Evolutionary conservation across 2,797 vertebrate species (phyloP).

Genomic region (Squalus acanthias): DNA sequence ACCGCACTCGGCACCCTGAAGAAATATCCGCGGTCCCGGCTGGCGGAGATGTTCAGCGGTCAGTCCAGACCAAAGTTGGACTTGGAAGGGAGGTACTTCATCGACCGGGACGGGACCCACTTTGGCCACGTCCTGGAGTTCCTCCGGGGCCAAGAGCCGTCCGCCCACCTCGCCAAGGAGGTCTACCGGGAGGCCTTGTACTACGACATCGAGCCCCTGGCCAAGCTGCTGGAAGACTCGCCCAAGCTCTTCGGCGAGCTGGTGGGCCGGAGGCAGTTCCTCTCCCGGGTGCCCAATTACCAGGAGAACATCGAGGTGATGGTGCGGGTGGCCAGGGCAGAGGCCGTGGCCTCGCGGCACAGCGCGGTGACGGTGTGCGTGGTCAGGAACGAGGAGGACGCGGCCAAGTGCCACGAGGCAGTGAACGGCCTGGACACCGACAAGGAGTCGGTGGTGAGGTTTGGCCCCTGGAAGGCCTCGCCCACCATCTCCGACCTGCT

Average conservation of each 20-base stretch:
- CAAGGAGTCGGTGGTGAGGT: conserved; percentile 79
- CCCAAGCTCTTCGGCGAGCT: conserved; percentile 78
- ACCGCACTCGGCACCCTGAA: conserved; percentile 71
- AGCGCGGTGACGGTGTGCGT: conserved; percentile 73
- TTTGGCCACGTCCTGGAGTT: conserved; percentile 79
- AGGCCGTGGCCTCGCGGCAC: conserved; percentile 69
- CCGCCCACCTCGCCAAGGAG: conserved; percentile 63
- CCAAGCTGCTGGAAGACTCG: conserved; percentile 76
- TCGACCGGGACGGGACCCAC: conserved; percentile 74
- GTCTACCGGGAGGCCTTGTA: conserved; percentile 76
- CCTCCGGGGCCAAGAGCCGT: conserved; percentile 69
- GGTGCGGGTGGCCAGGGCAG: conserved; percentile 76
- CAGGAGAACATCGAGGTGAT: conserved; percentile 84
- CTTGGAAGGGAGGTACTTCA: conserved; percentile 69
- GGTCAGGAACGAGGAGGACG: conserved; percentile 67
- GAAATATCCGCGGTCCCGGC: conserved; percentile 69
- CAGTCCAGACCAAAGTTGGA: conserved; percentile 57
- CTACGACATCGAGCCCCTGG: conserved; percentile 72
- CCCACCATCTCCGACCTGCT: conserved; percentile 65
- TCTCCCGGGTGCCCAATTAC: conserved; percentile 76
- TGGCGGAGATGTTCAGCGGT: conserved; percentile 69
- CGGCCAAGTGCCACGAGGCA: conserved; percentile 57
- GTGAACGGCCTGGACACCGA: conserved; percentile 62
- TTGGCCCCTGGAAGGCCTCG: conserved; percentile 79
- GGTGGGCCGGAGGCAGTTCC: conserved; percentile 79